These are phyloP conservation scores for Streblospio benedicti DNA, from an alignment of 1,140 invertebrate genomes.

Conservation along the genomic window DNA sequence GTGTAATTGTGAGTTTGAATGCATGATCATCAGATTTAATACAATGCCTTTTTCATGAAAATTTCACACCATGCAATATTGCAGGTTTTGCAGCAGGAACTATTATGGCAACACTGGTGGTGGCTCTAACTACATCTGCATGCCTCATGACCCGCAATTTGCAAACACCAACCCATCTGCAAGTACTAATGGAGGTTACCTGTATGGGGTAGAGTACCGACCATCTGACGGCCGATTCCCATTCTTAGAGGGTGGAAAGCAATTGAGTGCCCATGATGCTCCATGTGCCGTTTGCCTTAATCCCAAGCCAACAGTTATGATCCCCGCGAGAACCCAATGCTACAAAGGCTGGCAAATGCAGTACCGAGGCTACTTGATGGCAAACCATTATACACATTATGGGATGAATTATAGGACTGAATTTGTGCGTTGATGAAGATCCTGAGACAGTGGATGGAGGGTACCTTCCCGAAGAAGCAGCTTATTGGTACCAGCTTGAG, in stretches of 20 bases:
- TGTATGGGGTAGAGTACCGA: no score
- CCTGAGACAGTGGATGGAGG: constrained; percentile 16
- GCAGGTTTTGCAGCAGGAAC: background rate
- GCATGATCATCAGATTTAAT: no score
- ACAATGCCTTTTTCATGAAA: no score
- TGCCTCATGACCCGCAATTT: background rate
- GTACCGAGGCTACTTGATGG: constrained; percentile 24
- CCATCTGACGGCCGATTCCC: no score
- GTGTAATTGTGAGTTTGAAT: no score
- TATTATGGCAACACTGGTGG: background rate
- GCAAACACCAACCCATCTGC: no score
- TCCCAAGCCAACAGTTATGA: constrained; percentile 20
- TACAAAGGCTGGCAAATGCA: constrained; percentile 22
- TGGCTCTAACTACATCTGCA: background rate
- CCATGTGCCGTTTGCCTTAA: constrained; percentile 10
- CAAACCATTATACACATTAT: constrained; percentile 12
- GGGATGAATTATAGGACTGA: background rate
- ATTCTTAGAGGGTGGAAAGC: no score
- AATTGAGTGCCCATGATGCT: no score
- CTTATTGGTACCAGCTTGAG: constrained; percentile 17
- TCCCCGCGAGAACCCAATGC: constrained; percentile 24
- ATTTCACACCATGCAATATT: no score
- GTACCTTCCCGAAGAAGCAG: constrained; percentile 14
- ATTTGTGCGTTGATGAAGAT: constrained; percentile 21
- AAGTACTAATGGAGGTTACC: no score